Evolutionary conservation across 37 sponge, comb jelly and placozoan species (phyloP).

Genomic region (Beroe forskalii): DNA sequence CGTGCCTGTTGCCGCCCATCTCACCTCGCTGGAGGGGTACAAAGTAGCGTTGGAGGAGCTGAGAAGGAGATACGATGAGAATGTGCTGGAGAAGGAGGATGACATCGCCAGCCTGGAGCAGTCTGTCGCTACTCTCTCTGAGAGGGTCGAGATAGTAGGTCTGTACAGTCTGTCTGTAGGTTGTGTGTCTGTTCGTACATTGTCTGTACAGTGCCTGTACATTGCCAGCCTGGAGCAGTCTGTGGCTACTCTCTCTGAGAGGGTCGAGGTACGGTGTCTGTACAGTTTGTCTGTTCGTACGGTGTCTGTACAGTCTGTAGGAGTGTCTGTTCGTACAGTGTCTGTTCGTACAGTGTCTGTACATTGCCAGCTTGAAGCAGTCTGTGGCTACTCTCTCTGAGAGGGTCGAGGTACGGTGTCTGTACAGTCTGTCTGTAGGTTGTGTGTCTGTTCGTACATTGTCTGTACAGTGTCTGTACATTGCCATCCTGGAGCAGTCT

Average conservation of each 20-base stretch:
- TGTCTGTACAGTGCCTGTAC: too few relatives aligned
- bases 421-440: background rate
- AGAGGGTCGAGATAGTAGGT: conserved; percentile 6
- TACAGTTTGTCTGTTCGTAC: too few relatives aligned
- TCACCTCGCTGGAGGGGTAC: conserved; percentile 49
- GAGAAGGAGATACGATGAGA: conserved; percentile 41
- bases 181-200: too few relatives aligned
- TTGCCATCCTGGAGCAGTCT: background rate
- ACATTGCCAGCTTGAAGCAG: background rate
- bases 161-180: background rate
- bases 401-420: conserved; percentile 2
- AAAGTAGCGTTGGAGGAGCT: conserved; percentile 61
- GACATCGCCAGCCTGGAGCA: conserved; percentile 19
- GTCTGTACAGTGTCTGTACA: too few relatives aligned
- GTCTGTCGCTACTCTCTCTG: background rate
- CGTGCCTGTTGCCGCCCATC: conserved; percentile 48
- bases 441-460: too few relatives aligned
- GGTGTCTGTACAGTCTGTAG: too few relatives aligned
- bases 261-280: conserved; percentile 10
- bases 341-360: too few relatives aligned
- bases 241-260: background rate
- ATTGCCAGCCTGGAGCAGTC: background rate
- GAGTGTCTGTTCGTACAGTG: too few relatives aligned
- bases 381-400: background rate
- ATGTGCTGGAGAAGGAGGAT: background rate